Evolutionary conservation across 2,888 invertebrate species (phyloP).

Genomic region (Campoletis raptor): DNA sequence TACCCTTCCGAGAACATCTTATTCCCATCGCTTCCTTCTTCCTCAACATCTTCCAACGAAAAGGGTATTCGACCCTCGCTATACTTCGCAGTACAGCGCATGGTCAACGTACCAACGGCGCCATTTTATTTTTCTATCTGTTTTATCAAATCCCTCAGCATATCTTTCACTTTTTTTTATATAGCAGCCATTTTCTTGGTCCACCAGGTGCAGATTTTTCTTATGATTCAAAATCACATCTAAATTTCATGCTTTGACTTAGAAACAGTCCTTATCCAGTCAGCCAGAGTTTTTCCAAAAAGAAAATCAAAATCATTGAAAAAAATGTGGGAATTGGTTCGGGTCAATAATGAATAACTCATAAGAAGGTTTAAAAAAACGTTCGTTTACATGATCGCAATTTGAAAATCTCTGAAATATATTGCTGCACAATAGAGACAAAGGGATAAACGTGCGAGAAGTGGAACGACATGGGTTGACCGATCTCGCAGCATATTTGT

Average conservation of each 20-base stretch:
- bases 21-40: constrained; percentile 54
- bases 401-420: neutral
- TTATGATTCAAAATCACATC: too few relatives aligned
- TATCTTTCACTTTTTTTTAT: constrained; percentile 33
- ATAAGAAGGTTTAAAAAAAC: neutral
- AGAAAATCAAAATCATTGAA: too few relatives aligned
- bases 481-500: constrained; percentile 83
- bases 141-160: constrained; percentile 32
- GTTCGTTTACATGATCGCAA: too few relatives aligned
- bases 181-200: neutral
- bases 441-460: constrained; percentile 58
- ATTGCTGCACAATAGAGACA: constrained; percentile 31
- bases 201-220: too few relatives aligned
- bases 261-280: too few relatives aligned
- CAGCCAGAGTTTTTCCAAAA: too few relatives aligned
- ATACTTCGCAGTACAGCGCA: constrained; percentile 24
- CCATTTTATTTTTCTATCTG: constrained; percentile 60
- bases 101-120: constrained; percentile 15
- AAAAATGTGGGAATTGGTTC: too few relatives aligned
- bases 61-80: constrained; percentile 22
- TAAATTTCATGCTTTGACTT: too few relatives aligned
- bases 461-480: constrained; percentile 69
- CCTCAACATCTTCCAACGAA: neutral
- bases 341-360: neutral
- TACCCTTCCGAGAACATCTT: constrained; percentile 48